These are phyloP conservation scores for Acromyrmex charruanus DNA, from an alignment of 1,140 invertebrate genomes.

Conservation along the genomic window DNA sequence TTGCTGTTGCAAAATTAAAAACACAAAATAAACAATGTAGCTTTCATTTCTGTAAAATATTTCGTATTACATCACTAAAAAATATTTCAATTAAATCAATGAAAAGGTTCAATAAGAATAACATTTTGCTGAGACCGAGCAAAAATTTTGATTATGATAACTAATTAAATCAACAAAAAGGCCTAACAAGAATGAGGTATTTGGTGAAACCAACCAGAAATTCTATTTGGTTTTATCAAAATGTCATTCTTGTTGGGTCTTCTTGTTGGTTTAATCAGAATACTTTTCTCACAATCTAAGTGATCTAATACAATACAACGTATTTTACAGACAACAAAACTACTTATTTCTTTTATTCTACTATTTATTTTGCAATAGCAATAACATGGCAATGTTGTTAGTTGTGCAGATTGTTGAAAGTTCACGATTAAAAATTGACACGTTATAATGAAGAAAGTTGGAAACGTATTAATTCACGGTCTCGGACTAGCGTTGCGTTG, in stretches of 20 bases:
- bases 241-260: too few species aligned
- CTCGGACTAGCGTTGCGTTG: background rate
- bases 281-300: too few species aligned
- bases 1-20: background rate
- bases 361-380: background rate
- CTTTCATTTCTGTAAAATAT: background rate
- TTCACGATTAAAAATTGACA: slow-evolving; percentile 40
- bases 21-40: background rate
- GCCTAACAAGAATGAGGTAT: too few species aligned
- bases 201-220: too few species aligned
- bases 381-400: background rate
- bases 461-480: slow-evolving; percentile 30
- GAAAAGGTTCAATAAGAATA: too few species aligned
- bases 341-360: background rate
- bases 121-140: too few species aligned
- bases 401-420: background rate
- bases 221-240: too few species aligned
- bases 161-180: too few species aligned
- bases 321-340: too few species aligned
- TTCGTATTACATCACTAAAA: slow-evolving; percentile 1
- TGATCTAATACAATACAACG: too few species aligned
- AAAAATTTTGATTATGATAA: too few species aligned
- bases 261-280: too few species aligned
- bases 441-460: slow-evolving; percentile 40
- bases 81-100: background rate